Evolutionary conservation across 2,113 vertebrate genomes (phyloP), one percentile per base, ranked within the genome.

Genomic region (Pteropus alecto): DNA sequence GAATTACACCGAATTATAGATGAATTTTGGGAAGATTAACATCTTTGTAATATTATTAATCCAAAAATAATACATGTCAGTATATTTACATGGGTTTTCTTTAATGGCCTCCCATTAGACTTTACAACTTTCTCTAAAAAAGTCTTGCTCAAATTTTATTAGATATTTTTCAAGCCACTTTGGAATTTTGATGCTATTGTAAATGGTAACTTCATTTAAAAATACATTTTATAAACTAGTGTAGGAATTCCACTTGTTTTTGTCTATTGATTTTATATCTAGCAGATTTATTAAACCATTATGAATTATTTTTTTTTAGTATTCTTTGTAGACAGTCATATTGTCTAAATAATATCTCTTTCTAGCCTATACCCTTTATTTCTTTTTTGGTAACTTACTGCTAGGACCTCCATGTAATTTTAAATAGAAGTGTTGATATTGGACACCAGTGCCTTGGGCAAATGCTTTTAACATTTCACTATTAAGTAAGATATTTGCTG

Each of bases 391-490:
- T 91, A 24, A 14, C 46, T 91, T 81, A 63, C 4, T 67, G 9
- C 43, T 88, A 88, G 12, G 33, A 91, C 10, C 15, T 61, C 24
- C 60, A 33, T 46, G 74, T 28, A 48, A 58, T 58, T 92, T 95
- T 88, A 79, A 92, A 56, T 76, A 22, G 12, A 93, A 82, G 43
- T 65, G n/a, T 89, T 91, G 38, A 70, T 93, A 92, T 16, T 87
- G 30, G 12, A 78, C 18, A 68, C 21, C 24, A 35, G 41, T 56
- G 70, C 79, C 83, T 90, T 93, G 33, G 22, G 48, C 41, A 96
- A 89, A 93, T 26, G 38, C 33, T 85, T 91, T 96, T 87, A 93
- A 63, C 68, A 77, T 90, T 94, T 92, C 19, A 65, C 68, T 77
- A 12, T 92, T 70, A 87, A 84, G 48, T 78, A 58, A 73, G 19